Percentiles rank a stretch among this genome's conserved stretches.
Conservation (phyloP, 2,888 invertebrate species). For the Drosophila pseudotalamancana region DNA sequence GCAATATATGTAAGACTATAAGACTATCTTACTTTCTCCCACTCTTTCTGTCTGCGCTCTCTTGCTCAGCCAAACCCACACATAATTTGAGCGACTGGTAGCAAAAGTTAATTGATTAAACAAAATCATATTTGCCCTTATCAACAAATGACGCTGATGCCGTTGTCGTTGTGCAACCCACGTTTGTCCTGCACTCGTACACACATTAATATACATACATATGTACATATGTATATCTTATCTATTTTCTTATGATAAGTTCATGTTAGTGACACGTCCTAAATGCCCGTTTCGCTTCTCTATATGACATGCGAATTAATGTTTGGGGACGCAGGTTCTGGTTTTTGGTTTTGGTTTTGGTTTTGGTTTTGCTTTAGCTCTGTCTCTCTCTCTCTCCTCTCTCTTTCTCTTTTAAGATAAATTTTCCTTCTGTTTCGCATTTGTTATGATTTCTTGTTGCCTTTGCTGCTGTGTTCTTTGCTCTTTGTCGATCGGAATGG, state of each 20-base stretch:
- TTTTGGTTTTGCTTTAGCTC: constrained; percentile 11
- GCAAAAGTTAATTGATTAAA: constrained; percentile 46
- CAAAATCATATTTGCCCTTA: constrained; percentile 46
- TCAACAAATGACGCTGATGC: constrained; percentile 30
- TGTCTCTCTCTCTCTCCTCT: constrained; percentile 9
- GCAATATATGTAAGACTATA: background rate
- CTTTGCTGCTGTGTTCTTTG: constrained; percentile 18
- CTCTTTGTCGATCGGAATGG: constrained; percentile 46
- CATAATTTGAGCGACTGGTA: background rate
- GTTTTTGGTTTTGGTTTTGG: constrained; percentile 5
- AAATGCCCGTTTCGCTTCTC: background rate
- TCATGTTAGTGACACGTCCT: constrained; percentile 10
- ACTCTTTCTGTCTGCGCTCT: background rate
- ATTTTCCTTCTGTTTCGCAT: constrained; percentile 33
- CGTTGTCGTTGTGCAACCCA: constrained; percentile 27
- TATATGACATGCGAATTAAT: constrained; percentile 35
- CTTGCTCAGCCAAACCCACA: background rate
- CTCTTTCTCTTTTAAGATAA: constrained; percentile 29
- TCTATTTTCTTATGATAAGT: constrained; percentile 41
- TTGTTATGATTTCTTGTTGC: constrained; percentile 31
- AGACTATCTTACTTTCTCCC: too few species aligned
- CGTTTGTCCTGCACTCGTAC: constrained; percentile 25
- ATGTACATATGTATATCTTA: constrained; percentile 37
- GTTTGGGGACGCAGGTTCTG: background rate
- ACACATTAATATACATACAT: constrained; percentile 7